Evolutionary conservation across 2,888 invertebrate genomes (phyloP), one percentile per base, ranked within the genome.

Genomic region (Ceraclea dissimilis): DNA sequence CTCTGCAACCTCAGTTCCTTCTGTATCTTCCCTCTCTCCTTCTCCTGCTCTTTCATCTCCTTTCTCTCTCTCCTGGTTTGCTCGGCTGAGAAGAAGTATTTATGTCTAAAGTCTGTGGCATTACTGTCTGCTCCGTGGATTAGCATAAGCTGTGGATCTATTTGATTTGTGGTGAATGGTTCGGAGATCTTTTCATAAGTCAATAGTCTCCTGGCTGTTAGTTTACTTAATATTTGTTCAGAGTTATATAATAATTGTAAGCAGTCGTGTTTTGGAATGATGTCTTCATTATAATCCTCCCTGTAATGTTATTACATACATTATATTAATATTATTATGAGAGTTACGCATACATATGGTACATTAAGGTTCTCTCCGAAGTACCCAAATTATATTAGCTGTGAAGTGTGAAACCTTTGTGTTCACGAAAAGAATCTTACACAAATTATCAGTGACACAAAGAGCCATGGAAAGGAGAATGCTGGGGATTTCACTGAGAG

Each of bases 191-290:
- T 96, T 70, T 87, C 84, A 72, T 90, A 93, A 0, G 94, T 93
- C 21, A 97, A 80, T 44, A 97, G 77, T 49, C 94, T 74, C 20
- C 97, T 78, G 11, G 92, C 85, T 0, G 93, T 87, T 64, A 86
- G 81, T 64, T 83, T 84, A 13, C 88, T 91, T 50, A 99, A 73
- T 17, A 84, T 75, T 72, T 99, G 98, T 71, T 98, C 96, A 8
- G 91, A 90, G 75, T 93, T 96, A 19, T 85, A 83, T 33, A 90
- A 73, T 52, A 98, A 71, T 57, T 73, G 67, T 58, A 99, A 75
- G 66, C 89, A 86, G 2, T 86, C 83, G 74, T 98, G 93, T 2
- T 73, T 71, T 0, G 98, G 97, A 17, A 98, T 71, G 57, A 85
- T 82, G 0, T 82, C 73, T 51, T 84, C 83, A 0, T 74, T 70